phyloP scores from a whole-genome alignment of 1,140 invertebrate species.

The Drosophila parabipectinata region DNA sequence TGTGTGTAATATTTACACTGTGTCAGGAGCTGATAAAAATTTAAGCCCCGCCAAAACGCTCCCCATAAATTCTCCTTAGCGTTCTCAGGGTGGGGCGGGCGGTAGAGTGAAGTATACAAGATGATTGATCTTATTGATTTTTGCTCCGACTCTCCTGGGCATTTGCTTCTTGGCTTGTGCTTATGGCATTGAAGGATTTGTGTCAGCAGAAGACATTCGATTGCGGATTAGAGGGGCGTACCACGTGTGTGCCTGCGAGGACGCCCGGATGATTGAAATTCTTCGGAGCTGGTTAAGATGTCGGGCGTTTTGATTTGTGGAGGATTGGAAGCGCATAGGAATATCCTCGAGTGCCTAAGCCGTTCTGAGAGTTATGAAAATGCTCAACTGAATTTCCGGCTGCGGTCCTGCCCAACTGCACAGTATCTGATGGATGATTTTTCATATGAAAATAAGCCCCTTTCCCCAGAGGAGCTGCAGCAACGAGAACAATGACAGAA shows the following conservation, averaged over 20 bases:
- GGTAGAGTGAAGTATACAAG: conserved; percentile 41
- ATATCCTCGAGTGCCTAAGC: conserved; percentile 8
- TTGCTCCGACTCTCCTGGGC: conserved; percentile 43
- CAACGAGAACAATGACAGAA: conserved; percentile 35
- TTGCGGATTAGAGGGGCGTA: conserved; percentile 31
- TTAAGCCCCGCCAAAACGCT: conserved; percentile 69
- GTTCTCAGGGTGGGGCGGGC: neutral
- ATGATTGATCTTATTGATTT: conserved; percentile 82
- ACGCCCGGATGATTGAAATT: conserved; percentile 24
- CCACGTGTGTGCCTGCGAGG: neutral
- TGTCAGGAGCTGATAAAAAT: conserved; percentile 82
- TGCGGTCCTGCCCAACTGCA: conserved; percentile 8
- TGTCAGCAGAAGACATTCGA: conserved; percentile 56
- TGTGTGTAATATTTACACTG: conserved; percentile 81
- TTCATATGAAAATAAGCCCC: conserved; percentile 33
- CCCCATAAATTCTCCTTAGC: conserved; percentile 68
- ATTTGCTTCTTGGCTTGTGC: conserved; percentile 30
- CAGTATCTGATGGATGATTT: conserved; percentile 52
- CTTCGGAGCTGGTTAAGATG: conserved; percentile 6
- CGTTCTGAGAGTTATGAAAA: conserved; percentile 5
- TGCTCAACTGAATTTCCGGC: conserved; percentile 1
- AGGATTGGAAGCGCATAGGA: neutral
- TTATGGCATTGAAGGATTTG: conserved; percentile 65
- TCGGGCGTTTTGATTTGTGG: conserved; percentile 31
- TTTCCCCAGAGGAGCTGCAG: conserved; percentile 9